Percentiles rank a stretch among this genome's conserved stretches.
These are phyloP conservation scores for Ganaspis brasiliensis DNA, from an alignment of 2,888 invertebrate species.

Conservation along the genomic window DNA sequence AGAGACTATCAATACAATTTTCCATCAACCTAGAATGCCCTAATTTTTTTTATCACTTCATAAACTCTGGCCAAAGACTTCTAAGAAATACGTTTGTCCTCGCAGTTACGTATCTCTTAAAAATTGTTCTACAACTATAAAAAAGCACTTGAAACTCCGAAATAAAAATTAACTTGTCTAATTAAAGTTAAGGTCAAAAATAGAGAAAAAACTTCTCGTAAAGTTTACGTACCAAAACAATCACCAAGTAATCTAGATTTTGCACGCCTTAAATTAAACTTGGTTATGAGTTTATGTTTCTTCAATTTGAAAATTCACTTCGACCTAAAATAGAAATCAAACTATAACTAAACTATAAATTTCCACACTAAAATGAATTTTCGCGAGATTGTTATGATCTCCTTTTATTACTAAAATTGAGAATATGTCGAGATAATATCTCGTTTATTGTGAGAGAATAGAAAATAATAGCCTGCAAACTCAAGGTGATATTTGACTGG, in stretches of 20 bases:
- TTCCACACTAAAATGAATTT: background rate
- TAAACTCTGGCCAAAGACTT: background rate
- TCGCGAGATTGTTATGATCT: background rate
- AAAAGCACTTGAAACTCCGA: background rate
- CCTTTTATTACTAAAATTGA: background rate
- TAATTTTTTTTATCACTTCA: conserved; percentile 25
- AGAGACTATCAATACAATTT: background rate
- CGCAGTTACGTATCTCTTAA: background rate
- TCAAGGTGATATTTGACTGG: background rate
- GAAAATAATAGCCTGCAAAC: conserved; percentile 9
- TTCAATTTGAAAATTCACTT: background rate
- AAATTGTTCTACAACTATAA: background rate
- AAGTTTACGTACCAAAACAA: conserved; percentile 13
- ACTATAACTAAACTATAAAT: no score
- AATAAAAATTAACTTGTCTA: background rate
- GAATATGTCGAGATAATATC: conserved; percentile 8
- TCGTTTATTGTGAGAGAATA: background rate
- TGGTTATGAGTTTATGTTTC: background rate
- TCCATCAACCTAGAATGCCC: background rate
- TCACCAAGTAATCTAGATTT: background rate
- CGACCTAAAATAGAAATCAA: background rate
- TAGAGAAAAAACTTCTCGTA: background rate
- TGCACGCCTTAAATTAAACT: background rate
- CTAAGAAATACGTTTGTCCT: background rate
- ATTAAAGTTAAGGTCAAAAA: conserved; percentile 6